Evolutionary conservation across 1,140 invertebrate genomes (phyloP).

Genomic region (Lamellibrachia luymesi): DNA sequence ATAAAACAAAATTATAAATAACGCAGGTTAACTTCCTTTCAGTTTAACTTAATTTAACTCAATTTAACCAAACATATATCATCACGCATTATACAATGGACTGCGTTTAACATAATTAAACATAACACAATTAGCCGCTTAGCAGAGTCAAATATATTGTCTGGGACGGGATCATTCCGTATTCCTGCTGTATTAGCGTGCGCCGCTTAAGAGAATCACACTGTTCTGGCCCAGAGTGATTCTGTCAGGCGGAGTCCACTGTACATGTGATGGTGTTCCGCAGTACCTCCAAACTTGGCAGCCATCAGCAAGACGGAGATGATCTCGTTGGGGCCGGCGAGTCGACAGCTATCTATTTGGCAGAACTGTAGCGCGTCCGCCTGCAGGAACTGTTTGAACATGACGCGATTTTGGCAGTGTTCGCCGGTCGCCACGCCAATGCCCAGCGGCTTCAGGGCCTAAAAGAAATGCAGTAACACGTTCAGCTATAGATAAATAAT

Average conservation of each 20-base stretch:
- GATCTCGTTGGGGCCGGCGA: conserved; percentile 87
- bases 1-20: no score
- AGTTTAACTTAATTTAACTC: background rate
- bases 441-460: conserved; percentile 67
- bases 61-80: background rate
- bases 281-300: conserved; percentile 59
- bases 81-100: background rate
- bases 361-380: conserved; percentile 78
- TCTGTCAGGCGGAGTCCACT: no score
- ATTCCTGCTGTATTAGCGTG: no score
- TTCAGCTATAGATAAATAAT: background rate
- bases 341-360: conserved; percentile 84
- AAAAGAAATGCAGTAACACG: conserved; percentile 23
- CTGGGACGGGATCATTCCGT: no score
- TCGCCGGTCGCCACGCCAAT: conserved; percentile 89
- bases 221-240: no score
- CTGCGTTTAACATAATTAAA: no score
- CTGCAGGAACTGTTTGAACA: conserved; percentile 90
- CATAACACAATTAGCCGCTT: no score
- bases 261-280: background rate
- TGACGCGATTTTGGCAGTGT: conserved; percentile 85
- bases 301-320: conserved; percentile 87
- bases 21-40: background rate
- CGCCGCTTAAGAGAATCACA: no score
- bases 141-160: no score